A percentile compares a stretch with the other conserved stretches of the same genome.
phyloP scores from a whole-genome alignment of 2,888 invertebrate species.

The Chymomyza procnemis region DNA sequence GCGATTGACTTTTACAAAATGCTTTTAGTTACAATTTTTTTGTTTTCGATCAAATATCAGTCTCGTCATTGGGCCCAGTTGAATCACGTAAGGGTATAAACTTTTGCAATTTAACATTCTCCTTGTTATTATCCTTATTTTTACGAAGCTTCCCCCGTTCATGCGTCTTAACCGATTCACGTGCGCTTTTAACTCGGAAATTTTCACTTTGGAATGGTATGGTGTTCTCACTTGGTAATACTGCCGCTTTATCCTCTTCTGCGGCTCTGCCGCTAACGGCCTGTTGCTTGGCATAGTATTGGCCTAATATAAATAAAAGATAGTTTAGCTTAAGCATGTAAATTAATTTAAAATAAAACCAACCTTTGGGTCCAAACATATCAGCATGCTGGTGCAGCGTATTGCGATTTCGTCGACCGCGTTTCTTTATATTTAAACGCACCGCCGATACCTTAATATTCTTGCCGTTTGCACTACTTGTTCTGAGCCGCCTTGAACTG shows the following conservation, averaged over 20 bases:
- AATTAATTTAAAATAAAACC: neutral
- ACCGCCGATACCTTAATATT: slow-evolving; percentile 48
- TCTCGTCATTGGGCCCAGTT: slow-evolving; percentile 73
- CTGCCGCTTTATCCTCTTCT: slow-evolving; percentile 19
- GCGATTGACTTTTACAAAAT: slow-evolving; percentile 46
- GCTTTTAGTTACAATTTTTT: slow-evolving; percentile 28
- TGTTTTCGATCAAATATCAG: slow-evolving; percentile 65
- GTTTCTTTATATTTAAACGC: slow-evolving; percentile 60
- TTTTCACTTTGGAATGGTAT: slow-evolving; percentile 72
- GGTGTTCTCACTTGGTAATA: slow-evolving; percentile 58
- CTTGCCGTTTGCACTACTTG: slow-evolving; percentile 20
- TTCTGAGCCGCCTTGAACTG: slow-evolving; percentile 26
- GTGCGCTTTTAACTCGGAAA: slow-evolving; percentile 49
- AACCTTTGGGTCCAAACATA: slow-evolving; percentile 68
- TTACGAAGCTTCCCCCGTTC: slow-evolving; percentile 24
- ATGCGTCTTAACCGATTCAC: slow-evolving; percentile 1
- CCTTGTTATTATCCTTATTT: slow-evolving; percentile 46
- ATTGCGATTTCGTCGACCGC: slow-evolving; percentile 49
- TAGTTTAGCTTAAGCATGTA: neutral
- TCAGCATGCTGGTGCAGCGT: slow-evolving; percentile 58
- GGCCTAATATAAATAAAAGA: slow-evolving; percentile 27
- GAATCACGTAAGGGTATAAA: slow-evolving; percentile 59
- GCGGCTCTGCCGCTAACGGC: slow-evolving; percentile 12
- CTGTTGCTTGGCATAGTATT: slow-evolving; percentile 39
- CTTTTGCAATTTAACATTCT: slow-evolving; percentile 66